A percentile compares a stretch with the other conserved stretches of the same genome.
phyloP scores from a whole-genome alignment of 2,888 invertebrate species.

The Tachina fera region DNA sequence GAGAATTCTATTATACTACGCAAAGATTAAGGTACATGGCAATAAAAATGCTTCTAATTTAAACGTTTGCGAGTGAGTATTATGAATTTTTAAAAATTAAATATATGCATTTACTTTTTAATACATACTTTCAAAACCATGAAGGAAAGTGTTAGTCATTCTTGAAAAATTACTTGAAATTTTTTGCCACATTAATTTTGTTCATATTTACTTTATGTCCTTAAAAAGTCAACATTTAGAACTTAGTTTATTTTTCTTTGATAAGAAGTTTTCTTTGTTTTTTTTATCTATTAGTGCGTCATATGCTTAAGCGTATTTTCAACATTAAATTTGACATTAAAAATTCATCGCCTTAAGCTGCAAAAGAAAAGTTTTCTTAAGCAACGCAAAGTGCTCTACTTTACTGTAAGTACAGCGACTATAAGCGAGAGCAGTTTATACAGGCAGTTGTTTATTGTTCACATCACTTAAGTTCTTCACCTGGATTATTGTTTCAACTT shows the following conservation, averaged over 20 bases:
- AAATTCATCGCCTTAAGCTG: slow-evolving; percentile 39
- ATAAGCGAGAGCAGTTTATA: background rate
- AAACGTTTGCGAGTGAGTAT: no score
- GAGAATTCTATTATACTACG: no score
- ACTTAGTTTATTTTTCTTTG: background rate
- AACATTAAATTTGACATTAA: slow-evolving; percentile 26
- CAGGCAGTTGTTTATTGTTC: slow-evolving; percentile 37
- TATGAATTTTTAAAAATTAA: no score
- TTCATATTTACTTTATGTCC: background rate
- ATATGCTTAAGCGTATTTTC: background rate
- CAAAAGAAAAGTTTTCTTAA: slow-evolving; percentile 12
- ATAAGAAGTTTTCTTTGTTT: background rate
- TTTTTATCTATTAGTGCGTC: background rate
- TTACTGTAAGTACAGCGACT: background rate
- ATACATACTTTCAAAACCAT: no score
- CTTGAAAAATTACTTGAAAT: no score
- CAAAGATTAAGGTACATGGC: no score
- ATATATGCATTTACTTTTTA: no score
- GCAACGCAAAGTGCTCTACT: slow-evolving; percentile 2
- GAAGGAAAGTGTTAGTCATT: no score
- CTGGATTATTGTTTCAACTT: slow-evolving; percentile 66
- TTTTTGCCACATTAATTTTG: no score
- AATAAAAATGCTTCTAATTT: no score
- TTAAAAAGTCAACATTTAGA: background rate
- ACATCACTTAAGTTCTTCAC: slow-evolving; percentile 62